Conservation (phyloP, 2,797 vertebrate genomes). For the Spinibarbus caldwelli region DNA sequence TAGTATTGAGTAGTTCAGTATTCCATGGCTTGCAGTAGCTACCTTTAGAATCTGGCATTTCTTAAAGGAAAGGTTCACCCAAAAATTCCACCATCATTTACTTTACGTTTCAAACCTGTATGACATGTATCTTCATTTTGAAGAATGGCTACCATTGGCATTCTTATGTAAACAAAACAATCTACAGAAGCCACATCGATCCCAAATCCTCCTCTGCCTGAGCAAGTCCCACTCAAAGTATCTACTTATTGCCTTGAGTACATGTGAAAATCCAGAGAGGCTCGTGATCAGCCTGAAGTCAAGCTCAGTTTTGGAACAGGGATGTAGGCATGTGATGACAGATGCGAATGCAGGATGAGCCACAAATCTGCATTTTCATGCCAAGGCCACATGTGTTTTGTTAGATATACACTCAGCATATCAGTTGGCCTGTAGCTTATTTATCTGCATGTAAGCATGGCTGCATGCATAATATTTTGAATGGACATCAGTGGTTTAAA, state of each 20-base stretch:
- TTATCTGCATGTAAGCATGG: conserved; percentile 45
- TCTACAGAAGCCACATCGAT: not conserved
- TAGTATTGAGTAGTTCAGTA: not conserved
- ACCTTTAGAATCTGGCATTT: not conserved
- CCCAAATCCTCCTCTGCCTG: not conserved
- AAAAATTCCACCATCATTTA: not conserved
- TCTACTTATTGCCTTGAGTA: not conserved
- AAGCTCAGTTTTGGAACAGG: not conserved
- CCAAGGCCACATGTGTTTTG: conserved; percentile 40
- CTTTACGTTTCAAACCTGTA: not conserved
- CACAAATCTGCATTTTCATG: conserved; percentile 6
- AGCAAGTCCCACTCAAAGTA: not conserved
- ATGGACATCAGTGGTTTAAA: conserved; percentile 44
- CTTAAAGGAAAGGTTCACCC: not conserved
- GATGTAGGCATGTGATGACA: not conserved
- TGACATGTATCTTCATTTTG: not conserved
- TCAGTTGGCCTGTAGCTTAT: conserved; percentile 43
- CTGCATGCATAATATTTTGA: conserved; percentile 55
- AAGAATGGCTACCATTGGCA: not conserved
- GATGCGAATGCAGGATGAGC: conserved; percentile 12
- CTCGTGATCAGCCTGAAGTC: not conserved
- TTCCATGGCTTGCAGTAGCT: not conserved
- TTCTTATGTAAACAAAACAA: not conserved
- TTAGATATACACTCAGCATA: conserved; percentile 42
- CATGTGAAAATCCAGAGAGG: conserved; percentile 7